Base-by-base conservation (phyloP, 2,888 invertebrate genomes). In the Listrodromus nycthemerus region DNA sequence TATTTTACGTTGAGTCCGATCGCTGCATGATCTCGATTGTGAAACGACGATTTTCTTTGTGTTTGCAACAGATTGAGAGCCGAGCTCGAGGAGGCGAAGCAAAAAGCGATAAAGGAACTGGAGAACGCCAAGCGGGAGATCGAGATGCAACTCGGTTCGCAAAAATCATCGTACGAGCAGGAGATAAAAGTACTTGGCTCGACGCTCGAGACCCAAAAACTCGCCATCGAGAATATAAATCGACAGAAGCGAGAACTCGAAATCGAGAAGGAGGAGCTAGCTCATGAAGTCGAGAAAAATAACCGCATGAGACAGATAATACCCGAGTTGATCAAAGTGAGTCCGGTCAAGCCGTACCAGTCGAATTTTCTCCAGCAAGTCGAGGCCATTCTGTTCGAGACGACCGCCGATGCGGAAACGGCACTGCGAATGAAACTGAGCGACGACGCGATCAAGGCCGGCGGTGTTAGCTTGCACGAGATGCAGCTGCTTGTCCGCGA, bases 281-380 rank as follows among this genome's bases (percentile, higher is more conserved):
- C 88, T 73, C 93, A 93, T 66, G 94, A 95, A 85, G 89, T 93
- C 41, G 90, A 94, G 91, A 90, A 92, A 86, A 90, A 94, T 92
- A 92, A 94, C 91, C 88, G 94, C 92, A 92, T 93, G 92, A 86
- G 94, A 93, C 90, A 94, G 66, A 91, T 94, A n/a, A 93, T 94
- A 88, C 91, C 93, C 55, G 93, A 93, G n/a, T 92, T 94, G 58
- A 87, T 88, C 10, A 89, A 92, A 50, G 87, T 93, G 1, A 63
- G 37, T 16, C 90, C 88, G 71, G 85, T 95, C 16, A 93, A 94
- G 0, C 94, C 94, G 0, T 95, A 94, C 86, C 91, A 92, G 85
- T 93, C 94, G 1, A 94, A 94, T 88, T 95, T 95, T 88, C 89
- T 95, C 24, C 92, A 95, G 90, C 94, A 95, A 88, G 89, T 95